phyloP scores from a whole-genome alignment of 2,797 vertebrate genomes.

The Peromyscus attwateri region DNA sequence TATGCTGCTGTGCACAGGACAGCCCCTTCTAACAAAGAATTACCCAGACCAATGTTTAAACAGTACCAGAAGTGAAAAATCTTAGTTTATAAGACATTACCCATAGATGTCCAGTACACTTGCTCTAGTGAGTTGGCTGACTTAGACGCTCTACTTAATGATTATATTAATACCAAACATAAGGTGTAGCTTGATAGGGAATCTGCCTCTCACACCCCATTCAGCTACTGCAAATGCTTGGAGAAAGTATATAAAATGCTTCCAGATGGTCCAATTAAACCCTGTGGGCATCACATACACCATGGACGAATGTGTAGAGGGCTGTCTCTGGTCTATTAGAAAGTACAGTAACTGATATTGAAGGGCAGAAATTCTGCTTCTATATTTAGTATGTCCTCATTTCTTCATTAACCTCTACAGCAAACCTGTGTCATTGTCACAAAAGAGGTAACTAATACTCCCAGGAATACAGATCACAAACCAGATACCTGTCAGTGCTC shows the following conservation, averaged over 20 bases:
- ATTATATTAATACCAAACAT: not conserved
- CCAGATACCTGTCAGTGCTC: not conserved
- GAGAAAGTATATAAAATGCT: not conserved
- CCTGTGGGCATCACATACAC: not conserved
- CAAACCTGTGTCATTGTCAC: not conserved
- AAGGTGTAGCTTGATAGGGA: not conserved
- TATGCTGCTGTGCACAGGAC: not conserved
- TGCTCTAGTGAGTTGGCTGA: not conserved
- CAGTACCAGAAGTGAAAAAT: not conserved
- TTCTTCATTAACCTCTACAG: slow-evolving; percentile 17
- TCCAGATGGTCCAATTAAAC: not conserved
- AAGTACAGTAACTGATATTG: not conserved
- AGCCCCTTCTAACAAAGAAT: not conserved
- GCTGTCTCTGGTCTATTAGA: not conserved
- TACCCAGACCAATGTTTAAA: not conserved
- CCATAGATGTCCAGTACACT: not conserved
- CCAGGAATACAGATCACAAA: not conserved
- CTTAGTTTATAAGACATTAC: not conserved
- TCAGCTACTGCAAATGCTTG: not conserved
- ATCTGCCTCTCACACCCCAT: not conserved
- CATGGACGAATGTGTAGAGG: too few relatives aligned
- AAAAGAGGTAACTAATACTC: not conserved
- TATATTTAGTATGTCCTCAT: not conserved
- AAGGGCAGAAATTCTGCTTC: slow-evolving; percentile 15
- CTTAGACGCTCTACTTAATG: not conserved